Evolutionary conservation across 2,797 vertebrate species (phyloP).

Genomic region (Moxostoma hubbsi): DNA sequence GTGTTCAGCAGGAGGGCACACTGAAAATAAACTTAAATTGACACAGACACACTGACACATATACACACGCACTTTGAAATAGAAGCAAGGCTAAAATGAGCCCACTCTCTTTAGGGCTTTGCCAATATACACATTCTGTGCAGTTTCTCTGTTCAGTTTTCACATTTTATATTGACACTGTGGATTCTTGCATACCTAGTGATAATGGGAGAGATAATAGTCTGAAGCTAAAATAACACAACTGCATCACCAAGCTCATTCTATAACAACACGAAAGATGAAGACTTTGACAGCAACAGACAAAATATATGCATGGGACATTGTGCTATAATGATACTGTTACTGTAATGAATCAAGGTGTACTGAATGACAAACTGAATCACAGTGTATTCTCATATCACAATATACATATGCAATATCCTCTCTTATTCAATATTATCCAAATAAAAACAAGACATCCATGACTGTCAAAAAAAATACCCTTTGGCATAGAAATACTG

Average conservation of each 20-base stretch:
- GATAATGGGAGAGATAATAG: not conserved
- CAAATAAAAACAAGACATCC: too few species aligned
- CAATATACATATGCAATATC: too few species aligned
- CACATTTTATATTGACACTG: not conserved
- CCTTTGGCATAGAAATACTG: too few species aligned
- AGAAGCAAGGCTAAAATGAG: not conserved
- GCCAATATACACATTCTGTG: not conserved
- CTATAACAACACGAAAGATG: not conserved
- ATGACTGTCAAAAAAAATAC: too few species aligned
- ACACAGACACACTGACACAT: conserved; percentile 11
- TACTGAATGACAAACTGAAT: too few species aligned
- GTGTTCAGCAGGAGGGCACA: not conserved
- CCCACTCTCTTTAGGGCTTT: not conserved
- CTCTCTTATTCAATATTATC: too few species aligned
- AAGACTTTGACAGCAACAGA: not conserved
- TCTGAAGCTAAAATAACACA: not conserved
- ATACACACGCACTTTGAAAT: not conserved
- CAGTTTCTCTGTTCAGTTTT: conserved; percentile 5
- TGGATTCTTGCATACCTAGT: not conserved
- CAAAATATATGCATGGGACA: too few species aligned
- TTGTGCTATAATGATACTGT: too few species aligned
- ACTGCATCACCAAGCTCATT: not conserved
- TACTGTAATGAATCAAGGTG: too few species aligned
- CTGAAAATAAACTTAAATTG: conserved; percentile 34
- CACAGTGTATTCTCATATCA: too few species aligned